Evolutionary conservation across 1,140 invertebrate genomes (phyloP).

Genomic region (Platorchestia sp.): DNA sequence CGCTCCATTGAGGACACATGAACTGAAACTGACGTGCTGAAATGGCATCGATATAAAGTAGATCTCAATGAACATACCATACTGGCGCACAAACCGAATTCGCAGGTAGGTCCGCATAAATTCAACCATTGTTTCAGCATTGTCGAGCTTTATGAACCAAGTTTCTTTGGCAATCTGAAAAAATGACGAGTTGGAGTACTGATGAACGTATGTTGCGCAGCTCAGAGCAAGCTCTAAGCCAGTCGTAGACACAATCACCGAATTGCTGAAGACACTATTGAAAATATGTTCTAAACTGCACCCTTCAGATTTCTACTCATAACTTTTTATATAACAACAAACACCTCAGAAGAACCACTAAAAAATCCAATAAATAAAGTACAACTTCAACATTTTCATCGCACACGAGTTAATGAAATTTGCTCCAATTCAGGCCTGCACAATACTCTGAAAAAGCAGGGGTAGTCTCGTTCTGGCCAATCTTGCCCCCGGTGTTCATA

Average conservation of each 20-base stretch:
- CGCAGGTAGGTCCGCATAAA: not conserved
- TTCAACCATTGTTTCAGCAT: not conserved
- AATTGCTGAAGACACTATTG: not conserved
- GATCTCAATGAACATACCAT: not conserved
- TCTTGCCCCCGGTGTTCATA: not conserved
- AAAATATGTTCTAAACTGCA: not conserved
- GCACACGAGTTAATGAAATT: not conserved
- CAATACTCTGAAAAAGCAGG: not conserved
- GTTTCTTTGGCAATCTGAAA: not conserved
- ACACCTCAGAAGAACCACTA: not conserved
- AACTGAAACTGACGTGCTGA: not conserved
- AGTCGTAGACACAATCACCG: not conserved
- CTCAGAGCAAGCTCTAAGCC: not conserved
- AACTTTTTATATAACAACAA: too few species aligned
- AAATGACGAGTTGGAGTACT: not conserved
- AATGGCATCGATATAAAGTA: too few species aligned
- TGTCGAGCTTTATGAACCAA: not conserved
- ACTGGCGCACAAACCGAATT: not conserved
- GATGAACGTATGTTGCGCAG: not conserved
- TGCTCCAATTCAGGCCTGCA: not conserved
- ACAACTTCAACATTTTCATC: not conserved
- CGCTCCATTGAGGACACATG: not conserved
- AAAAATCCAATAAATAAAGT: not conserved
- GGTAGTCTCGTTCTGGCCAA: not conserved
- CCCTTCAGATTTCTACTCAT: not conserved